Base-by-base conservation (phyloP, 1,140 invertebrate genomes). In the Aphelenchoides fujianensis region DNA sequence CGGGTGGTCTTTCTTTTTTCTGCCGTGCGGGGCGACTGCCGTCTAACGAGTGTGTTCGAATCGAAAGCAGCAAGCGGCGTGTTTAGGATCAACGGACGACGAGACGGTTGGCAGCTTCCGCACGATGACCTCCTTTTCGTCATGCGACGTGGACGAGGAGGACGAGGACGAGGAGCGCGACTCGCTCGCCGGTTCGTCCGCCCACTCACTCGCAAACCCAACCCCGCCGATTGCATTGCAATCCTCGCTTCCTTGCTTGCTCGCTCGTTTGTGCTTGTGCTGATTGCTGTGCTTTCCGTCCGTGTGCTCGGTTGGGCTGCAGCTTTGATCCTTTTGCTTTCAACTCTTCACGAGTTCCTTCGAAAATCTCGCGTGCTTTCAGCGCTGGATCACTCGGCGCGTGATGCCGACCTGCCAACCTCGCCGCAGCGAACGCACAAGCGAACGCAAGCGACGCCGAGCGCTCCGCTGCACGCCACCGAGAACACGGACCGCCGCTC, bases 361-460 rank as follows among this genome's bases (percentile, higher is more conserved):
- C n/a, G n/a, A n/a, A n/a, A 35, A 61, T 61, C 73, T 72, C 19
- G n/a, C 35, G n/a, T 2, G 53, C 74, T 72, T n/a, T n/a, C 35
- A 72, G 70, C 71, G 1, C 28, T 74, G 2, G 23, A 72, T 74
- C 48, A 74, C 9, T 34, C 28, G 7, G 19, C 34, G 71, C 57
- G 27, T 1, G 63, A 66, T 12, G 34, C 16, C n/a, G 70, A 28
- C 16, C n/a, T n/a, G n/a, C n/a, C n/a, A n/a, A n/a, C n/a, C n/a
- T 41, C 67, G 19, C 36, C 36, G 32, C 75, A 66, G 7, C 63
- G 61, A 55, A 63, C 69, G 9, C 76, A 82, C 27, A 76, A 76
- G 66, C 36, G 78, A 23, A 69, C 79, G 9, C 78, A 78, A 72
- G 74, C 79, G 27, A 78, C 79, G 3, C 79, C 79, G 19, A 79